Evolutionary conservation across 2,888 invertebrate genomes (phyloP).

Genomic region (Antitype chi): DNA sequence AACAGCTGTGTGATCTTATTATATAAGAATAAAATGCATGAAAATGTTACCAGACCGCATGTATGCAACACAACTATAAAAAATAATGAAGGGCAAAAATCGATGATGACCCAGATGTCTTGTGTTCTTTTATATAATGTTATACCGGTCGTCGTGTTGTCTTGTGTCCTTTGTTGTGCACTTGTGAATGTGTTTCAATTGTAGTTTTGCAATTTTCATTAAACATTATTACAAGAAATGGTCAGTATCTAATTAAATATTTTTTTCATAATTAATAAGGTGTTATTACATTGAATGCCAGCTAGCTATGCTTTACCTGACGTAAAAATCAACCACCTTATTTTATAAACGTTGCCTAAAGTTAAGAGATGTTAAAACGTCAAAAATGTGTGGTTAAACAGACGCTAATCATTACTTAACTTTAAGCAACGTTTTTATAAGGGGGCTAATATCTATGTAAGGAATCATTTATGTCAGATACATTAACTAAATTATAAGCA

Average conservation of each 20-base stretch:
- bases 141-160: constrained; percentile 6
- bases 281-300: background rate
- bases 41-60: constrained; percentile 9
- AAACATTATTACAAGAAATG: background rate
- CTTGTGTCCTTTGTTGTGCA: constrained; percentile 13
- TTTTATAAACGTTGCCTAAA: too few relatives aligned
- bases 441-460: background rate
- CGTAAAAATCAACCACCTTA: too few relatives aligned
- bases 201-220: background rate
- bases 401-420: too few relatives aligned
- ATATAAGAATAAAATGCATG: constrained; percentile 32
- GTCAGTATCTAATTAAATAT: background rate
- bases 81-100: constrained; percentile 21
- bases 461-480: background rate
- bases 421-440: too few relatives aligned
- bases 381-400: too few relatives aligned
- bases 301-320: background rate
- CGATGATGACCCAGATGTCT: constrained; percentile 42
- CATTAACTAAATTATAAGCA: background rate
- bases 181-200: background rate
- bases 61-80: background rate
- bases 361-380: too few relatives aligned
- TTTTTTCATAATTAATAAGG: background rate
- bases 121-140: constrained; percentile 17
- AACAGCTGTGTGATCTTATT: constrained; percentile 31